phyloP scores from a whole-genome alignment of 1,140 invertebrate species.

The Anoplophora glabripennis region DNA sequence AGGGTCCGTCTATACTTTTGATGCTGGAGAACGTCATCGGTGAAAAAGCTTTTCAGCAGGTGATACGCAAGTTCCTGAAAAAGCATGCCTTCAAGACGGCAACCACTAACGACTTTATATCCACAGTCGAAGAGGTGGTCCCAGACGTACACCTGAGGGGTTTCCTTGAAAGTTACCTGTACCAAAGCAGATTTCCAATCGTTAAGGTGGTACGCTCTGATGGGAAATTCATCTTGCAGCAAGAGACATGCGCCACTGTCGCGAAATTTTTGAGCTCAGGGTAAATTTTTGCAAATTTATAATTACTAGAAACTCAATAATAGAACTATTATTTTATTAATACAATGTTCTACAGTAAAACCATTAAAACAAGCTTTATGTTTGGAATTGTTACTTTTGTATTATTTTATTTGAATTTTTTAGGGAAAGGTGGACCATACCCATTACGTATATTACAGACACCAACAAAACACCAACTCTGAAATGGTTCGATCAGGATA shows the following conservation, averaged over 20 bases:
- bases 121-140: constrained; percentile 4
- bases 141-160: constrained; percentile 5
- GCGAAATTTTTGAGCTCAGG: background rate
- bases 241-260: constrained; percentile 1
- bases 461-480: constrained; percentile 4
- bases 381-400: background rate
- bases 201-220: constrained; percentile 7
- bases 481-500: constrained; percentile 22
- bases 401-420: background rate
- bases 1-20: constrained; percentile 18
- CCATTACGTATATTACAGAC: constrained; percentile 21
- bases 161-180: constrained; percentile 24
- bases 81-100: constrained; percentile 13
- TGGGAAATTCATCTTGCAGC: constrained; percentile 12
- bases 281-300: constrained; percentile 7
- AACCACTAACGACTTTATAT: constrained; percentile 23
- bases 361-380: background rate
- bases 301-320: background rate
- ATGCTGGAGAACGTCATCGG: constrained; percentile 19
- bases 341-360: background rate
- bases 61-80: constrained; percentile 12
- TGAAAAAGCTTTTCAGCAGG: constrained; percentile 11
- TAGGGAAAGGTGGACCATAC: constrained; percentile 27
- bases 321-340: background rate
- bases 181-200: constrained; percentile 22